These are phyloP conservation scores for Bergia sp. DNA, from an alignment of 92 coral and sea anemone species.

Conservation along the genomic window DNA sequence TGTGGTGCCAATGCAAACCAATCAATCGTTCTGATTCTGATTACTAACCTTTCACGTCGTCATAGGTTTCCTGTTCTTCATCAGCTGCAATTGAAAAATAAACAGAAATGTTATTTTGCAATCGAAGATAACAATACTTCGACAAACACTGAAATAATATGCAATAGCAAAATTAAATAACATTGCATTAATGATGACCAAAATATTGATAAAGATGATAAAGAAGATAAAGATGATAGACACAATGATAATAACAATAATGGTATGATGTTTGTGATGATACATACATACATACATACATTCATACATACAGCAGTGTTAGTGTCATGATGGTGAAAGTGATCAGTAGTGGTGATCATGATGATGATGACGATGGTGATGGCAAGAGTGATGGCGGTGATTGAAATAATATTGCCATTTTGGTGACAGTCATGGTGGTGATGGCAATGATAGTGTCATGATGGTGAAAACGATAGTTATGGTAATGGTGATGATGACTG, in stretches of 20 bases:
- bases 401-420: neutral
- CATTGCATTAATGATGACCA: neutral
- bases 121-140: too few relatives aligned
- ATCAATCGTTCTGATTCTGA: neutral
- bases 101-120: neutral
- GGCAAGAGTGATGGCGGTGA: neutral
- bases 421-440: neutral
- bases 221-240: neutral
- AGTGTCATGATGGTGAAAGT: neutral
- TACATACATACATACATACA: too few relatives aligned
- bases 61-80: slow-evolving; percentile 33
- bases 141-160: neutral
- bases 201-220: neutral
- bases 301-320: neutral
- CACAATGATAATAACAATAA: neutral
- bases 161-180: too few relatives aligned
- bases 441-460: neutral
- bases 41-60: slow-evolving; percentile 26
- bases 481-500: too few relatives aligned
- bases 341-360: neutral
- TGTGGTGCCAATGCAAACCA: too few relatives aligned
- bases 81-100: neutral
- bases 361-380: neutral
- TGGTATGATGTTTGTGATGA: neutral
- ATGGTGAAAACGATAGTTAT: too few relatives aligned